phyloP scores from a whole-genome alignment of 2,888 invertebrate species.

The Cantharis flavilabris region DNA sequence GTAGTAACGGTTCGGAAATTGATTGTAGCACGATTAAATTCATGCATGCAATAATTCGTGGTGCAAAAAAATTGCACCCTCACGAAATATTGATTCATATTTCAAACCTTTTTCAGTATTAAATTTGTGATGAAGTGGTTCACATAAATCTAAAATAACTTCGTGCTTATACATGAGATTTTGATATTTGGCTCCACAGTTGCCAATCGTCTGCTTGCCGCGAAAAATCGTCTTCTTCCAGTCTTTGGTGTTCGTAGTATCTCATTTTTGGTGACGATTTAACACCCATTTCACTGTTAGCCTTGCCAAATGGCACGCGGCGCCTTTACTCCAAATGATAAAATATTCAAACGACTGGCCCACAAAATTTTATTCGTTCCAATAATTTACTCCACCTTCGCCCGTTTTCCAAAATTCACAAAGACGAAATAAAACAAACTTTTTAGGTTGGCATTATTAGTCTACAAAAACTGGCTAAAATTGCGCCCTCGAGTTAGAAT shows the following conservation, averaged over 20 bases:
- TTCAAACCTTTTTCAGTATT: slow-evolving; percentile 34
- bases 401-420: neutral
- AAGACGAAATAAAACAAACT: neutral
- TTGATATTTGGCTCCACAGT: slow-evolving; percentile 44
- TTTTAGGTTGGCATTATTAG: neutral
- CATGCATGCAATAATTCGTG: slow-evolving; percentile 13
- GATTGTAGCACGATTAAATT: slow-evolving; percentile 8
- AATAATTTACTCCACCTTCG: neutral
- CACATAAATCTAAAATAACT: slow-evolving; percentile 43
- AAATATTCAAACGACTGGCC: slow-evolving; percentile 1
- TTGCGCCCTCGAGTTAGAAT: neutral
- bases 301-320: slow-evolving; percentile 20
- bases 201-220: slow-evolving; percentile 36
- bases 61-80: slow-evolving; percentile 18
- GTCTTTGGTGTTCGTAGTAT: slow-evolving; percentile 23
- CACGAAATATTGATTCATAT: slow-evolving; percentile 28
- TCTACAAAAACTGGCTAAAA: neutral
- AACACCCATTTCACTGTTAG: slow-evolving; percentile 42
- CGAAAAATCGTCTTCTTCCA: slow-evolving; percentile 35
- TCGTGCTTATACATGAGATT: slow-evolving; percentile 46
- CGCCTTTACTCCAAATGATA: slow-evolving; percentile 6
- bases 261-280: slow-evolving; percentile 38
- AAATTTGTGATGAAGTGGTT: slow-evolving; percentile 42
- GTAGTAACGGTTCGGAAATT: neutral
- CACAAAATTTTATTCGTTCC: neutral